A percentile compares a stretch with the other conserved stretches of the same genome.
phyloP scores from a whole-genome alignment of 2,113 vertebrate genomes.

The Gnathonemus longibarbis region DNA sequence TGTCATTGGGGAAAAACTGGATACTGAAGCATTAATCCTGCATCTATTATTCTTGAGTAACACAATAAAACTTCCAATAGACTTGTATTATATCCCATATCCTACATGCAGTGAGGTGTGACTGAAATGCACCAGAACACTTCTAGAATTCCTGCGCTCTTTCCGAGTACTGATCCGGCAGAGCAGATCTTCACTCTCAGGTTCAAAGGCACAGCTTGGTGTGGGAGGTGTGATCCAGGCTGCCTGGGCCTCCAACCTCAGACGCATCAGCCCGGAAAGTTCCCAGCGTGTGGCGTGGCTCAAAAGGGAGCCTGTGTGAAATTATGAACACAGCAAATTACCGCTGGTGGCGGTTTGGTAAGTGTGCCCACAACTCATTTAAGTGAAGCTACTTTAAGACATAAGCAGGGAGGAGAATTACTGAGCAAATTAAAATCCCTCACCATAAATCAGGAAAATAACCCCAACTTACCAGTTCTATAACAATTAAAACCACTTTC shows the following conservation, averaged over 20 bases:
- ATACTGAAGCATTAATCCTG: neutral
- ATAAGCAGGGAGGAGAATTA: neutral
- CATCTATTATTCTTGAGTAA: neutral
- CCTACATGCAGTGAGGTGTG: neutral
- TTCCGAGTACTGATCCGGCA: neutral
- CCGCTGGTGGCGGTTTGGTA: constrained; percentile 32
- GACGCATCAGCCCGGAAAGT: neutral
- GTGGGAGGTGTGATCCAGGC: neutral
- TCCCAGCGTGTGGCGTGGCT: constrained; percentile 1
- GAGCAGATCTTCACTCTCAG: neutral
- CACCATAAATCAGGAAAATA: constrained; percentile 16
- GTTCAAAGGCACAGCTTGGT: neutral
- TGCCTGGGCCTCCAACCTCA: neutral
- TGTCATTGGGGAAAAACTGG: neutral
- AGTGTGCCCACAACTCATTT: neutral
- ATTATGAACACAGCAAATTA: constrained; percentile 37
- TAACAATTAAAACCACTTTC: constrained; percentile 5
- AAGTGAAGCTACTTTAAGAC: constrained; percentile 10
- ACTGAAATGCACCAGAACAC: neutral
- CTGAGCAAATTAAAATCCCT: constrained; percentile 16
- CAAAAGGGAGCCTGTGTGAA: constrained; percentile 21
- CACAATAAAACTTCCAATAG: neutral
- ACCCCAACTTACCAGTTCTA: neutral
- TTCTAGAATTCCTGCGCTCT: neutral
- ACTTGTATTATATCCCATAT: neutral